Conservation (phyloP, 1,140 invertebrate genomes). For the Zaprionus tsacasi region DNA sequence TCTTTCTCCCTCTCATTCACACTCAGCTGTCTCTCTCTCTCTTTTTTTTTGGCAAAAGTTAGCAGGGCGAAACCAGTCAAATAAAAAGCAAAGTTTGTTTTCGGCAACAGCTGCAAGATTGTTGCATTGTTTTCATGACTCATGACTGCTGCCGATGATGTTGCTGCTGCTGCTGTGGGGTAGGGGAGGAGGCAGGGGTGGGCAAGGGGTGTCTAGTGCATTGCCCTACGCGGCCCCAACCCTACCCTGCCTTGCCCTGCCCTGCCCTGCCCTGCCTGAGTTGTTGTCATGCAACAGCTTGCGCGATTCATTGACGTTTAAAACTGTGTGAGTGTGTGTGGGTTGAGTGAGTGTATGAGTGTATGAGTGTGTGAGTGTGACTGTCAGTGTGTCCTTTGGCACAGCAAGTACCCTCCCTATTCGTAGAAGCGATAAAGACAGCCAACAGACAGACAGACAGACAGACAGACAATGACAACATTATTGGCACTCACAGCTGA, state of each 20-base stretch:
- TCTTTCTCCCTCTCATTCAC: not conserved
- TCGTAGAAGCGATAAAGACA: constrained; percentile 1
- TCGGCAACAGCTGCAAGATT: constrained; percentile 50
- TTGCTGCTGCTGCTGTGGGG: not conserved
- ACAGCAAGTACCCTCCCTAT: constrained; percentile 9
- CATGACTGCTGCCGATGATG: not conserved
- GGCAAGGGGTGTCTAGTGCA: not conserved
- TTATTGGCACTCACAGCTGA: constrained; percentile 5
- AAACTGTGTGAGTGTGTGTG: not conserved
- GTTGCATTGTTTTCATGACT: constrained; percentile 37
- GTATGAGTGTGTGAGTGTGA: not conserved
- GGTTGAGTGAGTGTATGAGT: not conserved
- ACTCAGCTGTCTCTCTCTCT: constrained; percentile 8
- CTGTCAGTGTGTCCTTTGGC: constrained; percentile 13
- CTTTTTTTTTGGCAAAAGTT: too few relatives aligned
- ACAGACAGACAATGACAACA: not conserved
- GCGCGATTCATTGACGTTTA: constrained; percentile 32
- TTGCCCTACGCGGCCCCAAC: not conserved
- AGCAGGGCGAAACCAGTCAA: constrained; percentile 25
- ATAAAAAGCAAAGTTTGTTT: constrained; percentile 50
- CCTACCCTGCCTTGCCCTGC: not conserved
- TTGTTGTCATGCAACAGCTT: constrained; percentile 39
- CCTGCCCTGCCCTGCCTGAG: not conserved
- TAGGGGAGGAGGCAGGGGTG: not conserved
- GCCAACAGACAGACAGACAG: not conserved